phyloP scores from a whole-genome alignment of 2,113 vertebrate genomes.

The Scomber scombrus region DNA sequence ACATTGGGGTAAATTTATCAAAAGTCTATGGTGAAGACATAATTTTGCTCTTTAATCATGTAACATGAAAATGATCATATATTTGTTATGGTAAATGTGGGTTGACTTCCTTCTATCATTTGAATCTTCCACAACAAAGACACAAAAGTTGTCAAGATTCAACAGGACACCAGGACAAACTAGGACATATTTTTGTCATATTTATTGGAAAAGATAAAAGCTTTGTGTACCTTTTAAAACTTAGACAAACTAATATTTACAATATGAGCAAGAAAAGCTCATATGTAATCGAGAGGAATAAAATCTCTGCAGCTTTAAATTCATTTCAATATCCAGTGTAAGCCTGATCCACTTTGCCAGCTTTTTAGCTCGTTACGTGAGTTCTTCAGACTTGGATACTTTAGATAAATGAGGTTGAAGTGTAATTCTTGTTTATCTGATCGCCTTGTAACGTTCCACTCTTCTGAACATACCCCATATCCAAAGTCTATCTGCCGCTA shows the following conservation, averaged over 20 bases:
- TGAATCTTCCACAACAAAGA: too few species aligned
- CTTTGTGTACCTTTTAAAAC: not conserved
- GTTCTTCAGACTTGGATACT: slow-evolving; percentile 34
- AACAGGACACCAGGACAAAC: too few species aligned
- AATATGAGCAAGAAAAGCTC: not conserved
- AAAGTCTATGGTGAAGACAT: not conserved
- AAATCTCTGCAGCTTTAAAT: slow-evolving; percentile 23
- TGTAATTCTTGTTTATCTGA: slow-evolving; percentile 62
- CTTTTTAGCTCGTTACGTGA: slow-evolving; percentile 13
- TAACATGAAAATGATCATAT: not conserved
- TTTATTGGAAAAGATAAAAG: too few species aligned
- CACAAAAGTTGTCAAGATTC: too few species aligned
- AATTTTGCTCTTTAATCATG: not conserved
- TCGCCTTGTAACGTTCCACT: slow-evolving; percentile 19
- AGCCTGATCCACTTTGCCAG: too few species aligned
- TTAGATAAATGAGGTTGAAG: slow-evolving; percentile 54
- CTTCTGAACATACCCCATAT: slow-evolving; percentile 48
- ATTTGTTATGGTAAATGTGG: too few species aligned
- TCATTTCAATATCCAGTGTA: not conserved
- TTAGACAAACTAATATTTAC: not conserved
- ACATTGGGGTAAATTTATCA: not conserved
- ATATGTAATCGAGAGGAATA: not conserved
- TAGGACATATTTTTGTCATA: too few species aligned
- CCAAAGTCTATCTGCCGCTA: slow-evolving; percentile 56
- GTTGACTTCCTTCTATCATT: too few species aligned